These are phyloP conservation scores for Drosophila anomalata DNA, from an alignment of 2,888 invertebrate genomes.

Conservation along the genomic window DNA sequence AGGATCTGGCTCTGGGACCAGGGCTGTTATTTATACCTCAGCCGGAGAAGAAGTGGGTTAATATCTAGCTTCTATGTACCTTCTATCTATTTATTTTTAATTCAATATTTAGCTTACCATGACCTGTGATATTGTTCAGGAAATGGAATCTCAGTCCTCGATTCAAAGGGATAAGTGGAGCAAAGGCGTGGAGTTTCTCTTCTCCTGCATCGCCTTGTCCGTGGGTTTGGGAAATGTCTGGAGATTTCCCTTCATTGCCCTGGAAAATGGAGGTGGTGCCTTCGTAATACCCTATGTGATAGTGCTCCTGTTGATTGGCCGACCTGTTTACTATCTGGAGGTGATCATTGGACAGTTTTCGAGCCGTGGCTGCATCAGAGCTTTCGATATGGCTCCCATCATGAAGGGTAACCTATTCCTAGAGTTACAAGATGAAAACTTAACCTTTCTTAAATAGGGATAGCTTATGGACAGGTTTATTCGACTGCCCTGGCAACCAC, in stretches of 20 bases:
- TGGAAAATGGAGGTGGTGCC: conserved; percentile 88
- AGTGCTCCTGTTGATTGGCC: conserved; percentile 87
- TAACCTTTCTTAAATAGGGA: conserved; percentile 81
- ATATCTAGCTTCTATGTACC: background rate
- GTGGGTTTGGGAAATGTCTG: conserved; percentile 89
- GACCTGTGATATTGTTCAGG: conserved; percentile 19
- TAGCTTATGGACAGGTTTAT: conserved; percentile 86
- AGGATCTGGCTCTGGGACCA: conserved; percentile 28
- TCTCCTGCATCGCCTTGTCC: conserved; percentile 86
- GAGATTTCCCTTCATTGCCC: conserved; percentile 88
- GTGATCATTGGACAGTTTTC: conserved; percentile 90
- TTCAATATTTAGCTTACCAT: conserved; percentile 44
- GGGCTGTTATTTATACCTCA: conserved; percentile 49
- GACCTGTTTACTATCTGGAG: conserved; percentile 90
- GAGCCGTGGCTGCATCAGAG: conserved; percentile 88
- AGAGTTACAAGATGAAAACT: background rate
- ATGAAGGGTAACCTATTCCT: conserved; percentile 86
- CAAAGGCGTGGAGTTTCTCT: conserved; percentile 87
- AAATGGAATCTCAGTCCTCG: conserved; percentile 11
- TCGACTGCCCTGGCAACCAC: conserved; percentile 86
- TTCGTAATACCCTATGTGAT: conserved; percentile 88
- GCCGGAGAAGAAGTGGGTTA: conserved; percentile 66
- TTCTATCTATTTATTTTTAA: background rate
- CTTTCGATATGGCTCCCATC: conserved; percentile 87
- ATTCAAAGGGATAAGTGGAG: conserved; percentile 85